Evolutionary conservation across 2,113 vertebrate species (phyloP).

Genomic region (Oreamnos americanus): DNA sequence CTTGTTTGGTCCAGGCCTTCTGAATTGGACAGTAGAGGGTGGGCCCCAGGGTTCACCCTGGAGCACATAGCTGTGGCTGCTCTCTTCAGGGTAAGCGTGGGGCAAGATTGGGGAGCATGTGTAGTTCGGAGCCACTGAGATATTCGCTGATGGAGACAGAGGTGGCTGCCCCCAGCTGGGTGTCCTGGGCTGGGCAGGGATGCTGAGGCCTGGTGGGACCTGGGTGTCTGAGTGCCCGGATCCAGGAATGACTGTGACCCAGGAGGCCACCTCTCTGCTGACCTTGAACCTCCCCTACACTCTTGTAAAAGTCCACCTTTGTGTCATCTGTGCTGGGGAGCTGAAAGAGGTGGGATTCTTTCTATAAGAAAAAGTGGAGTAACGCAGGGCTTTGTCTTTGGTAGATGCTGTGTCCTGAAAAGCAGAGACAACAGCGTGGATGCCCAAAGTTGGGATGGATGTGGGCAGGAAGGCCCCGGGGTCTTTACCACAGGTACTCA

Average conservation of each 20-base stretch:
- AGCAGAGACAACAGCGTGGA: accelerated
- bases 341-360: too few relatives aligned
- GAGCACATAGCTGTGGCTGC: neutral
- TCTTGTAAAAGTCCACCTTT: neutral
- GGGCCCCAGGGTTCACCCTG: neutral
- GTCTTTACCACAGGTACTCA: neutral
- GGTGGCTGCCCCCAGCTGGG: neutral
- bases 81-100: neutral
- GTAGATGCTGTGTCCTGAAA: neutral
- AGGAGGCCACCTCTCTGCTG: neutral
- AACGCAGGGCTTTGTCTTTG: neutral
- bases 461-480: neutral
- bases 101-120: too few relatives aligned
- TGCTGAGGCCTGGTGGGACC: neutral
- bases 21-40: neutral
- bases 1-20: neutral
- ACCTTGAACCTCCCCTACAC: neutral
- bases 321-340: neutral
- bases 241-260: neutral
- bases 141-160: neutral
- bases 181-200: neutral
- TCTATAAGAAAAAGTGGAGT: neutral
- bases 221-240: neutral
- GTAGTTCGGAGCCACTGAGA: neutral
- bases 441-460: neutral